phyloP scores from a whole-genome alignment of 2,113 vertebrate species.

The Oceanites oceanicus region DNA sequence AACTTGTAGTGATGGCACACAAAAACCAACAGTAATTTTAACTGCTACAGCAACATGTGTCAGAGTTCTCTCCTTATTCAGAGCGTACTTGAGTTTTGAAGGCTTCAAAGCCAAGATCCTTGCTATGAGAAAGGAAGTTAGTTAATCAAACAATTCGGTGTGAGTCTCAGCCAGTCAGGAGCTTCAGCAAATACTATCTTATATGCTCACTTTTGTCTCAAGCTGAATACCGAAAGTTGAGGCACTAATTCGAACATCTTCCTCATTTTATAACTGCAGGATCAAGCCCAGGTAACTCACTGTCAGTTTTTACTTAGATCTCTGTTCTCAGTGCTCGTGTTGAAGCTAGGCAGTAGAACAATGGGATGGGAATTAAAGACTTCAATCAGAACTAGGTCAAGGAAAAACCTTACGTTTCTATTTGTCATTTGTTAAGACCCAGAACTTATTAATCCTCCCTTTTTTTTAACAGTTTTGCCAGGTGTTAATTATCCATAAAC shows the following conservation, averaged over 20 bases:
- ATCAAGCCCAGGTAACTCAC: not conserved
- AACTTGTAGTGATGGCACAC: not conserved
- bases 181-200: not conserved
- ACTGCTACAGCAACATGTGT: not conserved
- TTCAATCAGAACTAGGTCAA: not conserved
- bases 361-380: not conserved
- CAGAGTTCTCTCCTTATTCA: not conserved
- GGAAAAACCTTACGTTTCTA: not conserved
- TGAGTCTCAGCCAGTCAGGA: not conserved
- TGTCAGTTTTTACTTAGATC: not conserved
- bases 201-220: not conserved
- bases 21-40: not conserved
- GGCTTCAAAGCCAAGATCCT: not conserved
- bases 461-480: not conserved
- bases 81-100: not conserved
- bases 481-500: slow-evolving; percentile 13
- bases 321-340: not conserved
- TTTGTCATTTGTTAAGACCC: not conserved
- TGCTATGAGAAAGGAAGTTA: not conserved
- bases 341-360: too few species aligned
- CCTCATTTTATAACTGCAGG: not conserved
- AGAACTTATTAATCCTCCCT: not conserved
- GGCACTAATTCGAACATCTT: not conserved
- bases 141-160: not conserved
- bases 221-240: not conserved